Conservation (phyloP, 2,797 vertebrate species). For the Epinephelus awoara region DNA sequence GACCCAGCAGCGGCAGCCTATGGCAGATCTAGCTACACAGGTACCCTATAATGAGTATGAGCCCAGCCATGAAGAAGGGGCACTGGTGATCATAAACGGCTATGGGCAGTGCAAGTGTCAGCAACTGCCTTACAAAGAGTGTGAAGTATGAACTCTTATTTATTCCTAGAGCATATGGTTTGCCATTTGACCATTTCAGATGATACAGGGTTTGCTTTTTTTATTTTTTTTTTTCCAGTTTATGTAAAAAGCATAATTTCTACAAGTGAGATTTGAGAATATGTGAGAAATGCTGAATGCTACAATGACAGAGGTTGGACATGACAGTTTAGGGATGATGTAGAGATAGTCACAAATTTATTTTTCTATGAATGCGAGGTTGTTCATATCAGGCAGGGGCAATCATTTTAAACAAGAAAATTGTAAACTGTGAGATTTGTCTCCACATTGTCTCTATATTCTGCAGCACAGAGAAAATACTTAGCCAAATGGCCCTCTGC, state of each 20-base stretch:
- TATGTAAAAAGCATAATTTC: constrained; percentile 84
- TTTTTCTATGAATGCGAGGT: constrained; percentile 89
- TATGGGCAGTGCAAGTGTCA: constrained; percentile 99
- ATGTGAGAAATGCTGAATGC: constrained; percentile 73
- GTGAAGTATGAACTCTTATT: constrained; percentile 97
- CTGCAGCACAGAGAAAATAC: constrained; percentile 85
- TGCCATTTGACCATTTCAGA: constrained; percentile 88
- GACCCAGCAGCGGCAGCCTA: constrained; percentile 97
- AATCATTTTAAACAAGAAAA: constrained; percentile 86
- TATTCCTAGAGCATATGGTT: constrained; percentile 86
- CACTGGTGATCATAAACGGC: constrained; percentile 98
- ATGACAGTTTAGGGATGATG: constrained; percentile 74
- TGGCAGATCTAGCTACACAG: constrained; percentile 98
- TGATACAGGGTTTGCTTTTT: constrained; percentile 89
- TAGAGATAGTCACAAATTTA: constrained; percentile 88
- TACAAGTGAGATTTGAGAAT: constrained; percentile 83
- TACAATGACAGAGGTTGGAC: constrained; percentile 76
- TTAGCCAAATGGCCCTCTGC: constrained; percentile 81
- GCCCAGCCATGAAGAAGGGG: constrained; percentile 96
- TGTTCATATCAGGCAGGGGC: constrained; percentile 88
- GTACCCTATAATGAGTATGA: constrained; percentile 99
- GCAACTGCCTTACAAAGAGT: constrained; percentile 99
- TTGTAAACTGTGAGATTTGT: constrained; percentile 84
- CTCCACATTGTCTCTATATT: constrained; percentile 84
- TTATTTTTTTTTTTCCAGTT: constrained; percentile 76